phyloP scores from a whole-genome alignment of 2,888 invertebrate species.

The Dasysyrphus tricinctus region DNA sequence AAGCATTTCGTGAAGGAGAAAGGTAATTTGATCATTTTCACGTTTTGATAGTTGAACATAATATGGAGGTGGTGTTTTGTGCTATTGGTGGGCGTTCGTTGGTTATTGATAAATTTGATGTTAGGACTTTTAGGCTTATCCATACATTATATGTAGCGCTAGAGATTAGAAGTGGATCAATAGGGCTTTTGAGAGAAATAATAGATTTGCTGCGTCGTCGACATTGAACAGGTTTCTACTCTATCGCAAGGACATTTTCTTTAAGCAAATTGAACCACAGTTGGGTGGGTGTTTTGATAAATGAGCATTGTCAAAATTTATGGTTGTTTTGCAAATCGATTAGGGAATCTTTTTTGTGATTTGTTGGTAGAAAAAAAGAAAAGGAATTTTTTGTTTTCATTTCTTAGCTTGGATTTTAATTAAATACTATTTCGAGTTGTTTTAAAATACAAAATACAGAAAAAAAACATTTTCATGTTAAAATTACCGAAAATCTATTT shows the following conservation, averaged over 20 bases:
- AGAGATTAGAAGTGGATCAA: constrained; percentile 6
- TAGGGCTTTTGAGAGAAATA: neutral
- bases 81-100: neutral
- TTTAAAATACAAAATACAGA: too few species aligned
- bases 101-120: constrained; percentile 32
- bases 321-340: neutral
- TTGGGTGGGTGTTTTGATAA: neutral
- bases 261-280: neutral
- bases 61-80: neutral
- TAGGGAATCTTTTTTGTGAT: neutral
- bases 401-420: too few species aligned
- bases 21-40: constrained; percentile 33
- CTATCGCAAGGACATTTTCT: neutral
- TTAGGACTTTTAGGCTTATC: constrained; percentile 9
- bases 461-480: too few species aligned
- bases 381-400: too few species aligned
- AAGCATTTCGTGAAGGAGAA: neutral
- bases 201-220: neutral
- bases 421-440: too few species aligned
- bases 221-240: neutral
- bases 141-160: neutral
- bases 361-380: too few species aligned
- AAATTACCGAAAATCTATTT: too few species aligned
- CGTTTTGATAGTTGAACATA: neutral
- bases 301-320: neutral